Conservation (phyloP, 2,113 vertebrate species). For the Anoplopoma fimbria region DNA sequence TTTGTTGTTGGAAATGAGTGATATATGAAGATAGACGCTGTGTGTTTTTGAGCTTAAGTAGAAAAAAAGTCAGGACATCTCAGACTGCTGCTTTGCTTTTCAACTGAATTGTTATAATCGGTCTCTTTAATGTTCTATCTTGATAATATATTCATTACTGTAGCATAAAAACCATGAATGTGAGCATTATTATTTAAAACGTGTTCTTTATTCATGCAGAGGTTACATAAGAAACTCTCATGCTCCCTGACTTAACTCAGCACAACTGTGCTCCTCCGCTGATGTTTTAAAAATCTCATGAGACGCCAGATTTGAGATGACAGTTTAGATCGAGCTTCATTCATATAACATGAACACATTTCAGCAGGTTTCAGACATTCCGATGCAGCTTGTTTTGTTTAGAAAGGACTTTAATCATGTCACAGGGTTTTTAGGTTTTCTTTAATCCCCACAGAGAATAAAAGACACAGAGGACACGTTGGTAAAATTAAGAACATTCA, state of each 20-base stretch:
- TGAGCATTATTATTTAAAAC: constrained; percentile 46
- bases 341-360: constrained; percentile 38
- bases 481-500: constrained; percentile 59
- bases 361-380: constrained; percentile 18
- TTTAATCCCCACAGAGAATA: constrained; percentile 62
- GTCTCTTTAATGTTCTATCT: constrained; percentile 25
- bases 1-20: not conserved
- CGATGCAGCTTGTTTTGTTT: constrained; percentile 27
- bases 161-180: constrained; percentile 32
- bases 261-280: constrained; percentile 31
- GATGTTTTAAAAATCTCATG: constrained; percentile 43
- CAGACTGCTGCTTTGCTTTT: not conserved
- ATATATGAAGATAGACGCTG: no score
- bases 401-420: constrained; percentile 36
- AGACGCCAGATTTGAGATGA: constrained; percentile 40
- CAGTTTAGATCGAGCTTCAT: constrained; percentile 27
- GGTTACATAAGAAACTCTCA: constrained; percentile 39
- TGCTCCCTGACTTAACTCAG: constrained; percentile 33
- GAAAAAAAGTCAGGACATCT: not conserved
- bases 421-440: constrained; percentile 28
- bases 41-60: not conserved
- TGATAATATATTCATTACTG: constrained; percentile 53
- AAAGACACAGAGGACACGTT: constrained; percentile 60
- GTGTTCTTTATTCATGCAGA: constrained; percentile 41
- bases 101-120: not conserved